phyloP scores from a whole-genome alignment of 2,888 invertebrate genomes.

The Drosophila seclusa region DNA sequence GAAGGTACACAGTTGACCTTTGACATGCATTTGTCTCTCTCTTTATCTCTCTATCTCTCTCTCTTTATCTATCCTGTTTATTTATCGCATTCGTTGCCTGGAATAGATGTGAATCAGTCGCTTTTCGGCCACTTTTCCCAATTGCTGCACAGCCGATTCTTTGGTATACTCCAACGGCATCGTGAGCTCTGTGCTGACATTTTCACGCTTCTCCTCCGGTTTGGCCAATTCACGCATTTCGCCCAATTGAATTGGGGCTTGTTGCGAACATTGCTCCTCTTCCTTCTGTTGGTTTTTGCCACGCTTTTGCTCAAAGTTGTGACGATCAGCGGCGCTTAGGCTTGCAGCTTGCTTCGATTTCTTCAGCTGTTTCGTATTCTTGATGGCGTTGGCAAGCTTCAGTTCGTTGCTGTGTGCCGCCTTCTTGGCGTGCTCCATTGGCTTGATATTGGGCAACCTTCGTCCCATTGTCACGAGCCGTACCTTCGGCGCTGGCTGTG shows the following conservation, averaged over 20 bases:
- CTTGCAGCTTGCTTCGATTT: background rate
- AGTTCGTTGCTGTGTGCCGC: no score
- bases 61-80: background rate
- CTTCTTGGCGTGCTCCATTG: background rate
- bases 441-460: no score
- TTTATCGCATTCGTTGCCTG: constrained; percentile 2
- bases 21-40: background rate
- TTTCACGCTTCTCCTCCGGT: background rate
- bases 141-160: constrained; percentile 48
- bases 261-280: background rate
- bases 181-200: background rate
- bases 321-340: background rate
- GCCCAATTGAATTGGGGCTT: constrained; percentile 4
- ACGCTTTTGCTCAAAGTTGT: background rate
- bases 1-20: background rate
- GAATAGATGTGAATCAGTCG: constrained; percentile 3
- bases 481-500: background rate
- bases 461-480: background rate
- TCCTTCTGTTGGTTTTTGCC: background rate
- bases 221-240: constrained; percentile 29
- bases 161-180: constrained; percentile 40
- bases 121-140: constrained; percentile 6
- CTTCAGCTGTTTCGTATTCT: background rate
- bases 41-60: no score
- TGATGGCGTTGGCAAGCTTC: background rate